Evolutionary conservation across 2,888 invertebrate genomes (phyloP).

Genomic region (Chamaedrilus cognettii): DNA sequence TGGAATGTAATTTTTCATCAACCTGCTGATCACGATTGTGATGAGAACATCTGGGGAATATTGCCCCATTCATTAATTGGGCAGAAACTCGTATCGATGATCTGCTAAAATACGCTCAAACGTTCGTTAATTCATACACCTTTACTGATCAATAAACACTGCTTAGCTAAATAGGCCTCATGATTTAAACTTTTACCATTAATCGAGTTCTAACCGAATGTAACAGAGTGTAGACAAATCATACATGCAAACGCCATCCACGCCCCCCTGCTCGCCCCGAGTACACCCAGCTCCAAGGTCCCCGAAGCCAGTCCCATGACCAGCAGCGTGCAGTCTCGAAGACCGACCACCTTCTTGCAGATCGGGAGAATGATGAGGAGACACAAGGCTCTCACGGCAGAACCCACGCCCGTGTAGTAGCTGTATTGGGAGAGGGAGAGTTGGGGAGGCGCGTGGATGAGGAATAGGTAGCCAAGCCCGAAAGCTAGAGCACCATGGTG

Average conservation of each 20-base stretch:
- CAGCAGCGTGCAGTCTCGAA: background rate
- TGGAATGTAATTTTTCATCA: too few species aligned
- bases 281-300: background rate
- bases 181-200: too few species aligned
- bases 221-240: too few species aligned
- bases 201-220: too few species aligned
- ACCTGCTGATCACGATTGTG: too few species aligned
- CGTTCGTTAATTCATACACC: too few species aligned
- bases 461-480: slow-evolving; percentile 11
- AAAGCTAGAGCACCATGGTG: background rate
- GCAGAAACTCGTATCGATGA: too few species aligned
- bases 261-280: background rate
- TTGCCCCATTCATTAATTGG: too few species aligned
- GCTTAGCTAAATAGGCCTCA: too few species aligned
- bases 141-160: too few species aligned
- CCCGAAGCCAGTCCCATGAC: background rate
- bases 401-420: background rate
- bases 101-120: too few species aligned
- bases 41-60: too few species aligned
- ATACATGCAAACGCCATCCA: background rate
- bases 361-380: background rate
- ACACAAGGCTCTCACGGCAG: background rate
- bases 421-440: background rate
- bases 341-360: background rate
- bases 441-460: slow-evolving; percentile 1